Percentiles rank a stretch among this genome's conserved stretches.
Evolutionary conservation across 2,797 vertebrate species (phyloP).

Genomic region (Pogoniulus pusillus): DNA sequence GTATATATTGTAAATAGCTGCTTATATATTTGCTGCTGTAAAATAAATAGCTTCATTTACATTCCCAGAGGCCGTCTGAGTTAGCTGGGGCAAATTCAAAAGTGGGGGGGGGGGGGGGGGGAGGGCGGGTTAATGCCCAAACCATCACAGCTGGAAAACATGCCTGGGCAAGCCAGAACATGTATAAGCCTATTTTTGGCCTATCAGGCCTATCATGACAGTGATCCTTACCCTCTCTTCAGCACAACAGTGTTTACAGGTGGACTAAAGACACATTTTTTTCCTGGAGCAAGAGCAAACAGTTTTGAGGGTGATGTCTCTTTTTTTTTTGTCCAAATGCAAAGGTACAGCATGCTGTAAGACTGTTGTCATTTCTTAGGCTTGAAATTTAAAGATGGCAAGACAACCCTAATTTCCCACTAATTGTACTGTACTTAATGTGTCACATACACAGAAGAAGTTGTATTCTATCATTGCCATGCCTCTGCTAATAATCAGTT

Average conservation of each 20-base stretch:
- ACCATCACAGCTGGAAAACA: no score
- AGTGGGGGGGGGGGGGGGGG: no score
- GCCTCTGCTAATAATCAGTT: not conserved
- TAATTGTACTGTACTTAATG: not conserved
- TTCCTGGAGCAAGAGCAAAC: not conserved
- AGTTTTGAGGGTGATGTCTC: not conserved
- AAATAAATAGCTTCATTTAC: no score
- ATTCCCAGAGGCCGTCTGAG: no score
- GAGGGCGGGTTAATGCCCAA: no score
- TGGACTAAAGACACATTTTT: not conserved
- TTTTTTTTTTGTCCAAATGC: not conserved
- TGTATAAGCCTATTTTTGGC: no score
- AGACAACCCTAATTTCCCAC: not conserved
- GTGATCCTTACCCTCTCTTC: not conserved
- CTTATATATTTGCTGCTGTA: no score
- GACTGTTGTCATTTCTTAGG: not conserved
- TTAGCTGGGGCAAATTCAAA: no score
- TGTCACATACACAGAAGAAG: accelerated
- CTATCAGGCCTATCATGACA: no score
- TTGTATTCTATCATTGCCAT: not conserved
- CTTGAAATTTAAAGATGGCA: not conserved
- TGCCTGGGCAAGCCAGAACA: no score
- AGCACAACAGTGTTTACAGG: not conserved
- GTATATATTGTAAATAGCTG: no score
- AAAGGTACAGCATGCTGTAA: not conserved